Conservation (phyloP, 2,113 vertebrate genomes). For the Hippocampus zosterae region DNA sequence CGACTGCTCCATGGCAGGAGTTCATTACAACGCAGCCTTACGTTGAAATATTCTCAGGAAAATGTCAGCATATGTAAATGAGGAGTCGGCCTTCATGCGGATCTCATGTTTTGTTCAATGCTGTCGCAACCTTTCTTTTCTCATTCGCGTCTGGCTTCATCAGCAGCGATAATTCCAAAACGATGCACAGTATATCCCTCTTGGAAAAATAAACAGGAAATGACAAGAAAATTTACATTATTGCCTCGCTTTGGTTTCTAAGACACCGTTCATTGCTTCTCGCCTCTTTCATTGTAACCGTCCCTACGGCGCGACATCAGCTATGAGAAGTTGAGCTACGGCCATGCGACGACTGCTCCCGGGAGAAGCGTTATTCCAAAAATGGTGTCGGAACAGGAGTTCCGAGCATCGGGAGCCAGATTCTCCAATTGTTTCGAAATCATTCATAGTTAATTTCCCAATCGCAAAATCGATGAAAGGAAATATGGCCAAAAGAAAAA, state of each 20-base stretch:
- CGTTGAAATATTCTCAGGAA: slow-evolving; percentile 96
- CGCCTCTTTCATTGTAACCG: background rate
- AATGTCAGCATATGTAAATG: slow-evolving; percentile 99
- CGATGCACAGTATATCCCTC: slow-evolving; percentile 1
- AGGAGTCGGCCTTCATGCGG: slow-evolving; percentile 78
- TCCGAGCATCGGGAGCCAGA: background rate
- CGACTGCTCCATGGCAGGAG: slow-evolving; percentile 94
- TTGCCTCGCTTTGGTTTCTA: background rate
- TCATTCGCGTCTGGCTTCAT: slow-evolving; percentile 51
- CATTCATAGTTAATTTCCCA: background rate
- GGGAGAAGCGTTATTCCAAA: background rate
- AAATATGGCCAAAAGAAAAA: background rate
- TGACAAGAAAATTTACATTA: background rate
- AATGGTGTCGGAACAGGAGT: background rate
- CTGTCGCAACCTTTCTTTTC: slow-evolving; percentile 74
- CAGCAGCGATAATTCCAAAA: slow-evolving; percentile 21
- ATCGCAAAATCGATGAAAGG: background rate
- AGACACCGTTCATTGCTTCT: background rate
- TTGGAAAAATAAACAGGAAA: background rate
- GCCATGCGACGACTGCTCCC: no score
- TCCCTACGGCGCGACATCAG: background rate
- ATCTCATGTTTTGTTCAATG: slow-evolving; percentile 86
- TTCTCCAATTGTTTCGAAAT: background rate
- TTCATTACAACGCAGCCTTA: slow-evolving; percentile 94
- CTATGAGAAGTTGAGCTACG: background rate